Conservation (phyloP, 2,113 vertebrate genomes). For the Boleophthalmus pectinirostris region DNA sequence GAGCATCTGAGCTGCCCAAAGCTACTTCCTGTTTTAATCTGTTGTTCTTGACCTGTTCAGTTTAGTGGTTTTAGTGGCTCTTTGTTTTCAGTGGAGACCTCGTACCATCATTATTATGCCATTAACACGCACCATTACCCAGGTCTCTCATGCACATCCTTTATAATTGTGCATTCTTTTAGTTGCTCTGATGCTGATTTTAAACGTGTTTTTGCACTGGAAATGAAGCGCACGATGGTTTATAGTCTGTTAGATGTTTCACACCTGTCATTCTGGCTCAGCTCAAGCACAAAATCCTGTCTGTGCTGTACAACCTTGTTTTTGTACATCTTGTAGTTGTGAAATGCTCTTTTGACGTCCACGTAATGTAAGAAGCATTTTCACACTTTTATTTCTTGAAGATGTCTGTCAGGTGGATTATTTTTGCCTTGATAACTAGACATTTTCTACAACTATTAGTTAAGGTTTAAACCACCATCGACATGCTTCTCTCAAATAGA, state of each 20-base stretch:
- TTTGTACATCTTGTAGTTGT: background rate
- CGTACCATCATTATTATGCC: conserved; percentile 5
- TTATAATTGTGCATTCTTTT: conserved; percentile 8
- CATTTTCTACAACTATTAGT: too few species aligned
- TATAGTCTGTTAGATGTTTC: conserved; percentile 1
- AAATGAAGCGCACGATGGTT: background rate
- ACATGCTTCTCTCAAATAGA: too few species aligned
- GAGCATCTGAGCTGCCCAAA: background rate
- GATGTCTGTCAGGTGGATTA: background rate
- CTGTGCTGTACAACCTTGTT: background rate
- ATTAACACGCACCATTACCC: conserved; percentile 8
- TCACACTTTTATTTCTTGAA: background rate
- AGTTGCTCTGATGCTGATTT: conserved; percentile 1
- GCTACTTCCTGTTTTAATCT: background rate
- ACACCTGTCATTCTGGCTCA: conserved; percentile 4
- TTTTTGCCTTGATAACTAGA: background rate
- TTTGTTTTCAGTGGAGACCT: background rate
- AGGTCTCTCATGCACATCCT: background rate
- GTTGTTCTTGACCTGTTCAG: background rate
- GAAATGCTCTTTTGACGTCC: background rate
- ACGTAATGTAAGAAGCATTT: background rate
- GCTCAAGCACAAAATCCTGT: background rate
- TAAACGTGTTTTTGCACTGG: conserved; percentile 3
- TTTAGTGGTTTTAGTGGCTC: background rate
- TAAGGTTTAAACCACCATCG: too few species aligned